A percentile compares a stretch with the other conserved stretches of the same genome.
Evolutionary conservation across 2,113 vertebrate genomes (phyloP).

Genomic region (Indicator indicator): DNA sequence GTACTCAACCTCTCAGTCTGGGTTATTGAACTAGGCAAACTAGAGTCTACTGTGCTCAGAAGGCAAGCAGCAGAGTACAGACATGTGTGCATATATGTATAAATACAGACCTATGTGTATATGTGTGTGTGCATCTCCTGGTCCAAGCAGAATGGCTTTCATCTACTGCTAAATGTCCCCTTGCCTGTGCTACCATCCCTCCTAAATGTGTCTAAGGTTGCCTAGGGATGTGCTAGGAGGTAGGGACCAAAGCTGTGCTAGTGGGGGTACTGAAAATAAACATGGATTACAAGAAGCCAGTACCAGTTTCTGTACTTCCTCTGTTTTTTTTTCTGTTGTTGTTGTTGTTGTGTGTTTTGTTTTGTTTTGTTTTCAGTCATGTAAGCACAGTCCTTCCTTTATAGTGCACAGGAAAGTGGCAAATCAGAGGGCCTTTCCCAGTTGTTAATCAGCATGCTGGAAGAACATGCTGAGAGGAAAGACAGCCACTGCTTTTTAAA

Average conservation of each 20-base stretch:
- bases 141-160: neutral
- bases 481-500: rapidly evolving
- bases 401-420: neutral
- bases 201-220: neutral
- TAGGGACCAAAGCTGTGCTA: neutral
- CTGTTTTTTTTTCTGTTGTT: no score
- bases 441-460: neutral
- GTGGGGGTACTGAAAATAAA: neutral
- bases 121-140: neutral
- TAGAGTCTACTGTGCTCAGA: neutral
- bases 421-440: neutral
- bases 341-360: no score
- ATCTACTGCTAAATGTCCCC: neutral
- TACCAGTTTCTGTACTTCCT: neutral
- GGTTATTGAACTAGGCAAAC: neutral
- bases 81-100: neutral
- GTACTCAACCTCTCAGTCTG: neutral
- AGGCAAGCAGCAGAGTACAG: neutral
- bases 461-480: neutral
- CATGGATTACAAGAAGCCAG: neutral
- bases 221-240: neutral
- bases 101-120: neutral
- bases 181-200: neutral
- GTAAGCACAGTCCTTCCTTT: neutral
- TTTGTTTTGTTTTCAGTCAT: neutral